phyloP scores from a whole-genome alignment of 2,888 invertebrate species.

The Syritta pipiens region DNA sequence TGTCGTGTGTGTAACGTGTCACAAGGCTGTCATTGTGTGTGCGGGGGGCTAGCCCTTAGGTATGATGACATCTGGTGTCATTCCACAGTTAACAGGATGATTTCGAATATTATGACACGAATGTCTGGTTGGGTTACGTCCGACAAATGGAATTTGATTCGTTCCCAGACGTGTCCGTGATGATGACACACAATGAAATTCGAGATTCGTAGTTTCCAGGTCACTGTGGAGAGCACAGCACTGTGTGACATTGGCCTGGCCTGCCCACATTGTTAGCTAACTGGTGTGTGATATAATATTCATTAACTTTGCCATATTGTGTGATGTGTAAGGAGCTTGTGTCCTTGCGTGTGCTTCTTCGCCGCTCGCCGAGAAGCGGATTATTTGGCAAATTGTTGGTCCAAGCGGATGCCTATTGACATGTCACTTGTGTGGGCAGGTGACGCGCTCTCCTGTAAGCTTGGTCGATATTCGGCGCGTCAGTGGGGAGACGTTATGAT shows the following conservation, averaged over 20 bases:
- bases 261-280: slow-evolving; percentile 51
- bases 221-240: slow-evolving; percentile 8
- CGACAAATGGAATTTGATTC: slow-evolving; percentile 64
- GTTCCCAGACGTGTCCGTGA: slow-evolving; percentile 42
- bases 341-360: background rate
- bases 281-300: slow-evolving; percentile 54
- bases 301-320: slow-evolving; percentile 55
- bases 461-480: too few relatives aligned
- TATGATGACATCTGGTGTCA: slow-evolving; percentile 53
- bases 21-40: slow-evolving; percentile 1
- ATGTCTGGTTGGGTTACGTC: slow-evolving; percentile 54
- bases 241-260: slow-evolving; percentile 31
- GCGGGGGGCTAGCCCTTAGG: slow-evolving; percentile 29
- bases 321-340: slow-evolving; percentile 8
- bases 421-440: slow-evolving; percentile 5
- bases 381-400: background rate
- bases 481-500: too few relatives aligned
- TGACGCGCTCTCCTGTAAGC: too few relatives aligned
- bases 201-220: slow-evolving; percentile 37
- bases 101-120: slow-evolving; percentile 64
- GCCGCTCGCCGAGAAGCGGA: background rate
- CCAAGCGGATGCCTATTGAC: background rate
- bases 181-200: slow-evolving; percentile 56
- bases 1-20: slow-evolving; percentile 38
- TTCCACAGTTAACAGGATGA: slow-evolving; percentile 56